A percentile compares a stretch with the other conserved stretches of the same genome.
These are phyloP conservation scores for Atherinosoma microstoma DNA, from an alignment of 2,797 vertebrate genomes.

Conservation along the genomic window DNA sequence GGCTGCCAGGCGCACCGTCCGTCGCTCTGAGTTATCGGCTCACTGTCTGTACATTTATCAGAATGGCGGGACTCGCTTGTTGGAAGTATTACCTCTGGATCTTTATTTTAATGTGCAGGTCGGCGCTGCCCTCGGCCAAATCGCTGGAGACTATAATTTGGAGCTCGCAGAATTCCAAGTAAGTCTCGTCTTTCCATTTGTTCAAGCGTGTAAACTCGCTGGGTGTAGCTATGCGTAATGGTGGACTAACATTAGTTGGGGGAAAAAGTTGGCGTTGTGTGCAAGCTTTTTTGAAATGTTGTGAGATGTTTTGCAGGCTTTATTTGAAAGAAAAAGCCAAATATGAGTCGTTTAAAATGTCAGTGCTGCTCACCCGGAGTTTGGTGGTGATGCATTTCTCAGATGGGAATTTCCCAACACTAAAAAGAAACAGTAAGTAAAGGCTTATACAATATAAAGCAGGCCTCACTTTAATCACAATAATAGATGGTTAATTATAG, in stretches of 20 bases:
- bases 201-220: slow-evolving; percentile 38
- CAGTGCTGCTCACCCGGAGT: slow-evolving; percentile 28
- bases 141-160: slow-evolving; percentile 85
- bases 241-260: slow-evolving; percentile 27
- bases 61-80: slow-evolving; percentile 80
- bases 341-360: slow-evolving; percentile 51
- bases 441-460: slow-evolving; percentile 21
- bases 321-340: slow-evolving; percentile 36
- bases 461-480: slow-evolving; percentile 45
- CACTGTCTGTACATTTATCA: slow-evolving; percentile 53
- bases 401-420: slow-evolving; percentile 59
- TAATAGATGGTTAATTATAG: slow-evolving; percentile 53
- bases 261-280: slow-evolving; percentile 58
- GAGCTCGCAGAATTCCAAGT: slow-evolving; percentile 85
- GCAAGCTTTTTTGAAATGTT: slow-evolving; percentile 39
- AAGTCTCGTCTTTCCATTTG: slow-evolving; percentile 71
- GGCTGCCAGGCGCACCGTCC: slow-evolving; percentile 66
- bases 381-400: slow-evolving; percentile 51
- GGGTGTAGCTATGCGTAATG: slow-evolving; percentile 55
- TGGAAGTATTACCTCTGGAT: slow-evolving; percentile 87
- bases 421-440: slow-evolving; percentile 32
- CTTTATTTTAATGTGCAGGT: slow-evolving; percentile 82
- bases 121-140: slow-evolving; percentile 79
- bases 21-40: slow-evolving; percentile 59
- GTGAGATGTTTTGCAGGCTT: not conserved